phyloP scores from a whole-genome alignment of 2,888 invertebrate species.

The Melanophora roralis region DNA sequence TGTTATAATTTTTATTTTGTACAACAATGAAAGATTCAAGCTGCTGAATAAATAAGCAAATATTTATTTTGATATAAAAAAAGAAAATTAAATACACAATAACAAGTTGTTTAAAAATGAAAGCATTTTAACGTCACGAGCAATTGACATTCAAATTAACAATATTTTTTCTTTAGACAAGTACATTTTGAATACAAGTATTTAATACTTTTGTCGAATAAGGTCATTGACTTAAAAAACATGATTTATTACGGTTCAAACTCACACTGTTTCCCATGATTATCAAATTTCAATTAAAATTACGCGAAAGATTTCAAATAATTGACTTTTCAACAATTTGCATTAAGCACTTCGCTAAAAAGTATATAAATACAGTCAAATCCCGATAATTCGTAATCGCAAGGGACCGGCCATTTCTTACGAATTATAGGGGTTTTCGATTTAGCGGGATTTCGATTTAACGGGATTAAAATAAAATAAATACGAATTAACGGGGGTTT shows the following conservation, averaged over 20 bases:
- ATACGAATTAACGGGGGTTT: too few relatives aligned
- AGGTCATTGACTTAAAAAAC: background rate
- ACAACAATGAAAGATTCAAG: background rate
- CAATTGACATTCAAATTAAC: background rate
- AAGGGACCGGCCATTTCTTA: too few relatives aligned
- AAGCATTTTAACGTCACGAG: background rate
- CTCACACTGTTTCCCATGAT: background rate
- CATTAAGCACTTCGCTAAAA: too few relatives aligned
- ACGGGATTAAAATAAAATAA: too few relatives aligned
- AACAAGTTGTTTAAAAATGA: background rate
- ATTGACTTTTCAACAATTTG: too few relatives aligned
- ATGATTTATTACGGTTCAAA: background rate
- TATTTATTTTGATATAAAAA: slow-evolving; percentile 5
- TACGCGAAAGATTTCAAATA: background rate
- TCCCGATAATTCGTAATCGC: too few relatives aligned
- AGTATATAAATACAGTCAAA: too few relatives aligned
- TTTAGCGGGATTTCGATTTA: too few relatives aligned
- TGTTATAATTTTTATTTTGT: background rate
- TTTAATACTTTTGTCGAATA: background rate
- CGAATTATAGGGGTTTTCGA: too few relatives aligned
- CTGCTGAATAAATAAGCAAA: slow-evolving; percentile 24
- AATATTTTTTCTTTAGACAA: background rate
- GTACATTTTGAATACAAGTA: too few relatives aligned
- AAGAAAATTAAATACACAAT: background rate
- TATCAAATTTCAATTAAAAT: background rate